Percentiles rank a stretch among this genome's conserved stretches.
phyloP scores from a whole-genome alignment of 1,140 invertebrate genomes.

The Tribolium madens region DNA sequence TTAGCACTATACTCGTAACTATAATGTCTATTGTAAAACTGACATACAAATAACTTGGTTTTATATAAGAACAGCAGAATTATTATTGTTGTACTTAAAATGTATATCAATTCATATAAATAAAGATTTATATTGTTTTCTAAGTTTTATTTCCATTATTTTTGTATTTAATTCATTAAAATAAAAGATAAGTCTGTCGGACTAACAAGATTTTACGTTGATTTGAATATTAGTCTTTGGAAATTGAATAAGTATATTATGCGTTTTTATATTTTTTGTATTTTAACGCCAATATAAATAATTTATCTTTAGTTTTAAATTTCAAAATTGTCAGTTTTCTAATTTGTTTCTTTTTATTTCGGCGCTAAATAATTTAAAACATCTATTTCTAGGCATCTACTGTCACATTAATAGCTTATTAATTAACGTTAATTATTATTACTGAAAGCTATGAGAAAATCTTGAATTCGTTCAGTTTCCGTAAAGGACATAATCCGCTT shows the following conservation, averaged over 20 bases:
- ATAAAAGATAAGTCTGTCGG: not conserved
- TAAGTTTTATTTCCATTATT: conserved; percentile 15
- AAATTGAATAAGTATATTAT: too few relatives aligned
- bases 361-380: too few relatives aligned
- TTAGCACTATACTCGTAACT: conserved; percentile 5
- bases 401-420: too few relatives aligned
- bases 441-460: not conserved
- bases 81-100: conserved; percentile 42
- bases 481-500: conserved; percentile 16
- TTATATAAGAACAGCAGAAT: conserved; percentile 32
- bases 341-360: too few relatives aligned
- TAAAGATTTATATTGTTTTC: conserved; percentile 39
- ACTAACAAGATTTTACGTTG: too few relatives aligned
- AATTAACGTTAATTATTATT: not conserved
- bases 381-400: too few relatives aligned
- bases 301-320: too few relatives aligned
- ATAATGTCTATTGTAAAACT: conserved; percentile 38
- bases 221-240: too few relatives aligned
- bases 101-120: conserved; percentile 45
- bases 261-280: too few relatives aligned
- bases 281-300: too few relatives aligned
- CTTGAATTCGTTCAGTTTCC: conserved; percentile 6
- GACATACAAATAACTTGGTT: conserved; percentile 28
- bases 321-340: too few relatives aligned
- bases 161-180: not conserved